Evolutionary conservation across 2,797 vertebrate genomes (phyloP).

Genomic region (Myiotriccus ornatus): DNA sequence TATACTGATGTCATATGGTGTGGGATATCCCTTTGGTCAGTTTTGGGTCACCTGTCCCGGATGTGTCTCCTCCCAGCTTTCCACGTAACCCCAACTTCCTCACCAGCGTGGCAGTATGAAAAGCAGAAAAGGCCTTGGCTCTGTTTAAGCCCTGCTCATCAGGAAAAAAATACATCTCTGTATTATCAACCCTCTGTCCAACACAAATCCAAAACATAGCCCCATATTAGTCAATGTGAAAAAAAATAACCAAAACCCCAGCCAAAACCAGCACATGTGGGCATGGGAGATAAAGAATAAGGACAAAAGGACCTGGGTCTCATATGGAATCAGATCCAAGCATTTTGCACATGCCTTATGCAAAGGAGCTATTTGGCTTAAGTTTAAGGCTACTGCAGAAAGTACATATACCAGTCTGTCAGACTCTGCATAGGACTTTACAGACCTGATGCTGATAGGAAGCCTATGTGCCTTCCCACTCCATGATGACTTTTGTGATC

Average conservation of each 20-base stretch:
- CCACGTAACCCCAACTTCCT: background rate
- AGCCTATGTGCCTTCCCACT: background rate
- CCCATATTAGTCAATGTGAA: background rate
- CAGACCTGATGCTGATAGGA: background rate
- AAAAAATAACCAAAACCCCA: background rate
- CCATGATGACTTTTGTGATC: background rate
- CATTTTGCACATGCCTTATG: background rate
- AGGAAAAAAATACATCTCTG: background rate
- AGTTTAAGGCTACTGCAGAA: background rate
- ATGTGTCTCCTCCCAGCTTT: background rate
- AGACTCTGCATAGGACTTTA: background rate
- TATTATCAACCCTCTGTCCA: background rate
- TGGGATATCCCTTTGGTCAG: background rate
- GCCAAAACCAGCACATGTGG: background rate
- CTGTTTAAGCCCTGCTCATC: background rate
- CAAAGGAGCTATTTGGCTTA: background rate
- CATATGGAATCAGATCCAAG: background rate
- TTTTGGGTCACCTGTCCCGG: background rate
- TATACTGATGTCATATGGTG: background rate
- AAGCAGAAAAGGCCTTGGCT: background rate
- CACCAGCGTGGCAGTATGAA: fast-evolving
- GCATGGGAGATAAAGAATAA: background rate
- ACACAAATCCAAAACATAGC: fast-evolving
- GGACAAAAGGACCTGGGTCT: background rate
- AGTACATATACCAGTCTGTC: background rate